Evolutionary conservation across 2,113 vertebrate species (phyloP).

Genomic region (Semnopithecus entellus): DNA sequence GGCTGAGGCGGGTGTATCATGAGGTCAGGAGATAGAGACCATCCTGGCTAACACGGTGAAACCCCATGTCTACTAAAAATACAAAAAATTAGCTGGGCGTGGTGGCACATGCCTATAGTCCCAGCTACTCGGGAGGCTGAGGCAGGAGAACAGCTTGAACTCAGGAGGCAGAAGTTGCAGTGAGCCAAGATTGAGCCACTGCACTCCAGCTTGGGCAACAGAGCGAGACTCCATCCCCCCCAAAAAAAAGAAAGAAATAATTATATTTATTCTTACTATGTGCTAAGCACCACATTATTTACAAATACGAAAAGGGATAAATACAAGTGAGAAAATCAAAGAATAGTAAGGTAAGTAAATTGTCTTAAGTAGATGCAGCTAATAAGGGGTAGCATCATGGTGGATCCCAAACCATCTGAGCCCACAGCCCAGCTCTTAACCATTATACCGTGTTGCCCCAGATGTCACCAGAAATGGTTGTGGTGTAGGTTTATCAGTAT

Average conservation of each 20-base stretch:
- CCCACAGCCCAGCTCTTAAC: background rate
- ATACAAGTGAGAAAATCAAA: slow-evolving; percentile 3
- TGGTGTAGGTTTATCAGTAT: background rate
- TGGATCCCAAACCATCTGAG: background rate
- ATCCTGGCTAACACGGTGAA: too few species aligned
- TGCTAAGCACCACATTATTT: background rate
- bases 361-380: background rate
- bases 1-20: too few species aligned
- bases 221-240: too few species aligned
- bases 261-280: background rate
- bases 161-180: too few species aligned
- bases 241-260: background rate
- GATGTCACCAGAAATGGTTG: background rate
- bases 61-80: too few species aligned
- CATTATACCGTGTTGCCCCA: background rate
- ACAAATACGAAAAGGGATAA: background rate
- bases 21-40: too few species aligned
- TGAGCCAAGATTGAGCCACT: too few species aligned
- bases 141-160: too few species aligned
- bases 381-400: background rate
- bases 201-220: too few species aligned
- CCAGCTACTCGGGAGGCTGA: too few species aligned
- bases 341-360: background rate
- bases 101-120: too few species aligned
- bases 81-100: too few species aligned